Evolutionary conservation across 1,140 invertebrate genomes (phyloP), one percentile per base, ranked within the genome.

Genomic region (Eriosoma lanigerum): DNA sequence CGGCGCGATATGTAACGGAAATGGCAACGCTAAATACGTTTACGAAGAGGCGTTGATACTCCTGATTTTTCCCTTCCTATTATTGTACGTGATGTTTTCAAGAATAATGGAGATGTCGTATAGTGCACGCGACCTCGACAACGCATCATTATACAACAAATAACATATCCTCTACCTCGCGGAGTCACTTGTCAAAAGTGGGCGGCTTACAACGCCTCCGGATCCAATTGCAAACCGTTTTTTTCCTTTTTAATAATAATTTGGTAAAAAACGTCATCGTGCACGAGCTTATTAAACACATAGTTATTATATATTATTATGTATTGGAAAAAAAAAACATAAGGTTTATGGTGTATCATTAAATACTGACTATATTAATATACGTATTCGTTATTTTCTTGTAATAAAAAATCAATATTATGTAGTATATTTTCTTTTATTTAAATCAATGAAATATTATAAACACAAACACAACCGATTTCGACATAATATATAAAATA

Each of bases 111-210:
- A 50, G 68, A 50, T 52, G 68, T 72, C 68, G 68, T 72, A 72
- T n/a, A 29, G 68, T 52, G 68, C 46, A 52, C 68, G 46, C 68
- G 68, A 70, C 66, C 66, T 70, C 68, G 68, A 52, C 68, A 50
- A 52, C 68, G 48, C 68, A 52, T 72, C 68, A 72, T 72, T 72
- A 72, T 72, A 72, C 68, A 72, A 72, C 68, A 48, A 72, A 72
- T 72, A 72, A 72, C 29, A 52, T 52, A 52, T 72, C 46, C 48
- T 50, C 48, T 72, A 62, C 68, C 68, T 72, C 68, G 32, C 32
- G 68, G 26, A 72, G 68, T 72, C 68, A 72, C 68, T 72, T 72
- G 68, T 72, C 68, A 72, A 72, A 72, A 72, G 68, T 72, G 68
- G 68, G 68, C 68, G 68, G 68, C 68, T 72, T 29, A 72, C 6